Percentiles rank a stretch among this genome's conserved stretches.
Evolutionary conservation across 2,797 vertebrate genomes (phyloP).

Genomic region (Eospalax fontanierii): DNA sequence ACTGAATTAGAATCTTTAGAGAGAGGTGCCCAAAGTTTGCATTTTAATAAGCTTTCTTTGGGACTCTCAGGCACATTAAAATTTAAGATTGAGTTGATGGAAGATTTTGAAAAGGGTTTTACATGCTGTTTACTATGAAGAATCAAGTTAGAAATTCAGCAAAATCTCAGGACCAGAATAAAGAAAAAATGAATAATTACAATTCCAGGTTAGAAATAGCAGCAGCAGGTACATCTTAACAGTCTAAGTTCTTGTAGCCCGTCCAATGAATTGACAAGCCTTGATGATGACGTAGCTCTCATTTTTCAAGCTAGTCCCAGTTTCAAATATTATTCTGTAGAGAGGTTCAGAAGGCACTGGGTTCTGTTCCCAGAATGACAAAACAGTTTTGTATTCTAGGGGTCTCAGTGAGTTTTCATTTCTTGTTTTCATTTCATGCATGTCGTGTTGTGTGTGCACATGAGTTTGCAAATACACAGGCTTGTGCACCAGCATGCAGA

Average conservation of each 20-base stretch:
- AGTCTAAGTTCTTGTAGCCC: not conserved
- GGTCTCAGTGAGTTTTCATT: not conserved
- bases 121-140: constrained; percentile 56
- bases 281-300: not conserved
- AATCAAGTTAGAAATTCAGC: constrained; percentile 61
- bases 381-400: not conserved
- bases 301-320: not conserved
- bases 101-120: not conserved
- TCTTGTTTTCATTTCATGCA: not conserved
- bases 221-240: not conserved
- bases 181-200: constrained; percentile 51
- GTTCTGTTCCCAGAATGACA: not conserved
- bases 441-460: not conserved
- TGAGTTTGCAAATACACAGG: not conserved
- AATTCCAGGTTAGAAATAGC: constrained; percentile 12
- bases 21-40: not conserved
- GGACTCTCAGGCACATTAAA: not conserved
- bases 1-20: constrained; percentile 18
- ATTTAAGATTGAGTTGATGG: constrained; percentile 10
- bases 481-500: not conserved
- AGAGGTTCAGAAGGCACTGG: not conserved
- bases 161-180: constrained; percentile 33
- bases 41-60: constrained; percentile 26
- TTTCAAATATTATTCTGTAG: not conserved
- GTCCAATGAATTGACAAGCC: not conserved